Conservation (phyloP, 2,888 invertebrate genomes). For the Silvanus unidentatus region DNA sequence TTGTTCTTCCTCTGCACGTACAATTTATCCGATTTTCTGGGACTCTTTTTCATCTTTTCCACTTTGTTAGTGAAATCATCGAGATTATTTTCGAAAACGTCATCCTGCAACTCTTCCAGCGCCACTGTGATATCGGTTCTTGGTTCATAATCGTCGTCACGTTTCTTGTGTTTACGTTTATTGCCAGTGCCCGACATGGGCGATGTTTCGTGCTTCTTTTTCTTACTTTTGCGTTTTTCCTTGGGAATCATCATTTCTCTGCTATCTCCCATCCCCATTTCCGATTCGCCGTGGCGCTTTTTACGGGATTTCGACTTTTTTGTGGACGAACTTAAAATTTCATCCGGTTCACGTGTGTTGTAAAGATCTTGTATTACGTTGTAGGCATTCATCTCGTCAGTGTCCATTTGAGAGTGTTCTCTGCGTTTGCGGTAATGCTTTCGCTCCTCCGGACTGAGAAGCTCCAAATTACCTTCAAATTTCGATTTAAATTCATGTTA, state of each 20-base stretch:
- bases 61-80: conserved; percentile 30
- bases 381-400: conserved; percentile 43
- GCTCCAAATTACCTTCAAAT: conserved; percentile 37
- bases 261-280: conserved; percentile 40
- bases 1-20: conserved; percentile 45
- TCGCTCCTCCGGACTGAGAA: conserved; percentile 45
- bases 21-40: conserved; percentile 40
- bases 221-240: conserved; percentile 44
- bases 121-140: conserved; percentile 43
- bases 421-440: conserved; percentile 42
- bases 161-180: conserved; percentile 41
- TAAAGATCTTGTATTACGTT: conserved; percentile 43
- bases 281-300: conserved; percentile 36
- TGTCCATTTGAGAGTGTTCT: conserved; percentile 40
- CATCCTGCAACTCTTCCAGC: conserved; percentile 46
- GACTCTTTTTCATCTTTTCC: conserved; percentile 38
- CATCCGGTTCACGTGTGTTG: conserved; percentile 36
- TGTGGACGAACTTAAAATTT: conserved; percentile 33
- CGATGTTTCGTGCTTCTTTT: conserved; percentile 40
- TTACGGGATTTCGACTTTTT: conserved; percentile 44
- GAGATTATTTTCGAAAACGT: conserved; percentile 43
- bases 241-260: conserved; percentile 47
- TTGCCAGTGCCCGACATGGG: conserved; percentile 24
- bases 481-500: conserved; percentile 2
- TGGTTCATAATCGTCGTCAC: conserved; percentile 41